These are phyloP conservation scores for Discoglossus pictus DNA, from an alignment of 2,797 vertebrate species.

Conservation along the genomic window DNA sequence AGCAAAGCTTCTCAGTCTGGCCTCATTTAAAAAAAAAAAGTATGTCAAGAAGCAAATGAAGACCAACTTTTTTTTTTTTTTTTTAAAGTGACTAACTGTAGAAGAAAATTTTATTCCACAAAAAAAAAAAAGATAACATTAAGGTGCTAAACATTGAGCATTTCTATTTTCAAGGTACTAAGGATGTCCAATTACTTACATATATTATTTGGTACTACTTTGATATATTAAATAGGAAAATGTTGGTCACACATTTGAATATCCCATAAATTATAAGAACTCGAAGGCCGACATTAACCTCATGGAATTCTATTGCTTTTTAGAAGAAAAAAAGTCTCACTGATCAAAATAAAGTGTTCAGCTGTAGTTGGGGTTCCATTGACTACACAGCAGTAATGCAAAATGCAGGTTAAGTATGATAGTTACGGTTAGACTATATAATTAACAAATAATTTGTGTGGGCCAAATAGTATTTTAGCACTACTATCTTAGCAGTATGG, in stretches of 20 bases:
- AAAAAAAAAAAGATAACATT: too few species aligned
- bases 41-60: slow-evolving; percentile 54
- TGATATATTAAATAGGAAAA: too few species aligned
- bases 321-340: slow-evolving; percentile 38
- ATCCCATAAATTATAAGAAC: slow-evolving; percentile 15
- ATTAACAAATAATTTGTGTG: too few species aligned
- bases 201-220: too few species aligned
- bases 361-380: slow-evolving; percentile 73
- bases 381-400: slow-evolving; percentile 38
- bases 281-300: slow-evolving; percentile 48
- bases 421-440: too few species aligned
- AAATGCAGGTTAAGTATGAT: not conserved
- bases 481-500: too few species aligned
- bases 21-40: slow-evolving; percentile 45
- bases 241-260: slow-evolving; percentile 47
- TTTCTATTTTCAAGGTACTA: too few species aligned
- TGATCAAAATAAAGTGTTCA: slow-evolving; percentile 65
- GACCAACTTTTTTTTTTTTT: slow-evolving; percentile 49
- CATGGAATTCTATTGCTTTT: not conserved
- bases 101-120: not conserved
- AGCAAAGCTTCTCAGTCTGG: slow-evolving; percentile 58
- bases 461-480: too few species aligned
- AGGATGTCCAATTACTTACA: too few species aligned
- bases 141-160: too few species aligned
- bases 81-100: not conserved